phyloP scores from a whole-genome alignment of 2,888 invertebrate species.

The Blomia tropicalis region DNA sequence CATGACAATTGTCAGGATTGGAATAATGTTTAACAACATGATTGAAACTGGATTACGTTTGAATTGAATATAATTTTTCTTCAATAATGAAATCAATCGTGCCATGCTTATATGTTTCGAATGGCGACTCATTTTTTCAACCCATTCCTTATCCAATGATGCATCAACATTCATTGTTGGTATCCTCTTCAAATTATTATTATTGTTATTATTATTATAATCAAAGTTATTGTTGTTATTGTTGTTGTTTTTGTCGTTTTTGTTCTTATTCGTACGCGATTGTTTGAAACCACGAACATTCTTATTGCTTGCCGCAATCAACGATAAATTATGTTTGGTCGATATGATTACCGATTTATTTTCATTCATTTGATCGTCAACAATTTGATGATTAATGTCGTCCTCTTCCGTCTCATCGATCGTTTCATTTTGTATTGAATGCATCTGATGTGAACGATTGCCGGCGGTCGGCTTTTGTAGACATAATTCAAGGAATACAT shows the following conservation, averaged over 20 bases:
- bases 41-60: slow-evolving; percentile 33
- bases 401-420: background rate
- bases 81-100: slow-evolving; percentile 30
- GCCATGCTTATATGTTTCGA: background rate
- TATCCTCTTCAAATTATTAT: background rate
- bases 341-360: background rate
- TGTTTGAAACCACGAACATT: background rate
- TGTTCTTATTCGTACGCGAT: background rate
- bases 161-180: background rate
- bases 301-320: no score
- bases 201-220: background rate
- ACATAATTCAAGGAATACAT: slow-evolving; percentile 14
- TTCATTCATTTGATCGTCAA: background rate
- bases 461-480: no score
- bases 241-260: no score
- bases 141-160: background rate
- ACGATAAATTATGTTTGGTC: background rate
- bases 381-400: background rate
- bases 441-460: background rate
- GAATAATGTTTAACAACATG: slow-evolving; percentile 15
- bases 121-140: background rate
- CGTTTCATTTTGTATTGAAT: background rate
- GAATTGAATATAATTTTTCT: slow-evolving; percentile 34
- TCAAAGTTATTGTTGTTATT: no score
- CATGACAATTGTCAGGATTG: slow-evolving; percentile 11